Evolutionary conservation across 2,888 invertebrate genomes (phyloP).

Genomic region (Chironomus tentans): DNA sequence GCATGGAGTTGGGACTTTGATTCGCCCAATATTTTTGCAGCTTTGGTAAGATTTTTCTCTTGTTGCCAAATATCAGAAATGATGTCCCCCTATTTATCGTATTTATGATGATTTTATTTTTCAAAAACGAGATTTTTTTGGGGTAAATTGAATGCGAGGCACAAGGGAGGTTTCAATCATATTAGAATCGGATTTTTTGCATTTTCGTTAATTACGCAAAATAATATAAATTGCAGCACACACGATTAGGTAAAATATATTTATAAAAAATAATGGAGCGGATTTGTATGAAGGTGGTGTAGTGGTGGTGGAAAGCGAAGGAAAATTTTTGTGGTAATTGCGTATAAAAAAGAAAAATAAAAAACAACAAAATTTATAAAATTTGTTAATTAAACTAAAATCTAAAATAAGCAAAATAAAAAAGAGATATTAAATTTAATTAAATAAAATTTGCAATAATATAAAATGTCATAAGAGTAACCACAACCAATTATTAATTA

Average conservation of each 20-base stretch:
- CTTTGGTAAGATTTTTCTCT: constrained; percentile 47
- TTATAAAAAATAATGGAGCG: background rate
- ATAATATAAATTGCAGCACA: background rate
- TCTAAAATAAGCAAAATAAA: constrained; percentile 17
- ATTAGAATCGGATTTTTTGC: constrained; percentile 11
- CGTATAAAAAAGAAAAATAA: constrained; percentile 26
- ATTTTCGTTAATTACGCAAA: background rate
- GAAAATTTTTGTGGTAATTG: constrained; percentile 21
- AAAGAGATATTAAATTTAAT: constrained; percentile 25
- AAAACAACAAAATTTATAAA: background rate
- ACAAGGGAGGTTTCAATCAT: background rate
- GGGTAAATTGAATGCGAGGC: background rate
- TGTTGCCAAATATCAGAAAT: constrained; percentile 45
- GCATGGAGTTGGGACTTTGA: constrained; percentile 45
- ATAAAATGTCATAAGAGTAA: background rate
- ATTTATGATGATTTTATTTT: background rate
- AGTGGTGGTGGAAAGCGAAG: constrained; percentile 1
- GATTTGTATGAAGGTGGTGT: background rate
- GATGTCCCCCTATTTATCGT: constrained; percentile 38
- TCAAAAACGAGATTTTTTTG: background rate
- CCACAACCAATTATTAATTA: background rate
- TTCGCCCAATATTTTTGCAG: constrained; percentile 48
- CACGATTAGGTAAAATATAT: background rate
- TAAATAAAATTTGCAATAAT: background rate
- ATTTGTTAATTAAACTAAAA: background rate